phyloP scores from a whole-genome alignment of 2,113 vertebrate species.

The Glaucidium brasilianum region DNA sequence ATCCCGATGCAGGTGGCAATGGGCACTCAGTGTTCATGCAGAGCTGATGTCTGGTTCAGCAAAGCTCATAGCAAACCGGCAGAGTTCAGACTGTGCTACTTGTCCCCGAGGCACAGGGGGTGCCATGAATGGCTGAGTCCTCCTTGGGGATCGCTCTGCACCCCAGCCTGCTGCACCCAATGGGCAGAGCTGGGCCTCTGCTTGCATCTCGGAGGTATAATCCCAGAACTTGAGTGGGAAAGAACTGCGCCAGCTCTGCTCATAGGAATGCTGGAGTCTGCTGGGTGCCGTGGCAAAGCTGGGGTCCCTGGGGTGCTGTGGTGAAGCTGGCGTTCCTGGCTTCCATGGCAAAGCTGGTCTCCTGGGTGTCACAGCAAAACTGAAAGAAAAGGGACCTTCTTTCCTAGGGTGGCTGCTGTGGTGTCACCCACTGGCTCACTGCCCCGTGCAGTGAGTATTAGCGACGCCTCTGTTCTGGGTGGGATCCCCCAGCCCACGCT shows the following conservation, averaged over 20 bases:
- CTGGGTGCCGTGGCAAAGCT: not conserved
- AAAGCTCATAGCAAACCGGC: not conserved
- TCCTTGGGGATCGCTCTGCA: not conserved
- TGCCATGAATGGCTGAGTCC: not conserved
- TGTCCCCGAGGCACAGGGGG: not conserved
- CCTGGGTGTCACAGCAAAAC: not conserved
- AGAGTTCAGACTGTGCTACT: not conserved
- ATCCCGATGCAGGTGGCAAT: not conserved
- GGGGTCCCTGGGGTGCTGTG: not conserved
- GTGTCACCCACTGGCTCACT: not conserved
- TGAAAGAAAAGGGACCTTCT: not conserved
- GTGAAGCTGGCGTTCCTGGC: not conserved
- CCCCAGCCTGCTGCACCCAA: not conserved
- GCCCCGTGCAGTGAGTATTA: not conserved
- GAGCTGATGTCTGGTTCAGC: not conserved
- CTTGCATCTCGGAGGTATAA: not conserved
- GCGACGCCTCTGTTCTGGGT: too few species aligned
- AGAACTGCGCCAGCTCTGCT: not conserved
- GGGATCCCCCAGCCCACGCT: accelerated
- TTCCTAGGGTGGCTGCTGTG: not conserved
- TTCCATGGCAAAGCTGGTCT: not conserved
- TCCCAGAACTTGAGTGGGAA: not conserved
- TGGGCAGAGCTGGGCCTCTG: not conserved
- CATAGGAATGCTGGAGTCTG: accelerated
- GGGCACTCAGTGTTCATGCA: not conserved